These are phyloP conservation scores for Xanthorhoe designata DNA, from an alignment of 2,888 invertebrate species.

Conservation along the genomic window DNA sequence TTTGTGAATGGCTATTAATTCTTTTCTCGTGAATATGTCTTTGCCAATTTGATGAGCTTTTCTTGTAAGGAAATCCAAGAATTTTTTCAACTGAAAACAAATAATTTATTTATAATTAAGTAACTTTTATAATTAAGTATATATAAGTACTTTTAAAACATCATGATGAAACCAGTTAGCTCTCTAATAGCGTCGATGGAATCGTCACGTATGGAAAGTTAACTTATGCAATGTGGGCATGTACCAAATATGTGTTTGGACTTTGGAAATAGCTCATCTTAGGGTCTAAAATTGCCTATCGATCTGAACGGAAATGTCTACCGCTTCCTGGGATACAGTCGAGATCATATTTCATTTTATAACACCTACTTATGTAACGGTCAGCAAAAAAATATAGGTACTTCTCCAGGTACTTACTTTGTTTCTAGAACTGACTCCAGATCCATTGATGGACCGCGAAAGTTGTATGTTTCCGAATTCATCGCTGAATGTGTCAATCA, in stretches of 20 bases:
- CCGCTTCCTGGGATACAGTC: too few relatives aligned
- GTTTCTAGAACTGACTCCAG: slow-evolving; percentile 89
- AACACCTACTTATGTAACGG: not conserved
- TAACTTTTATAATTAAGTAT: too few relatives aligned
- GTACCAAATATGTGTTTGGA: too few relatives aligned
- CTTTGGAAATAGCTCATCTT: too few relatives aligned
- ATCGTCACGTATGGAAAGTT: too few relatives aligned
- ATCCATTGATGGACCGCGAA: slow-evolving; percentile 89
- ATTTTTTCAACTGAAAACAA: slow-evolving; percentile 88
- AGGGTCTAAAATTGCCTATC: too few relatives aligned
- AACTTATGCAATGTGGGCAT: too few relatives aligned
- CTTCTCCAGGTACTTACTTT: slow-evolving; percentile 73
- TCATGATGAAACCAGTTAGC: not conserved
- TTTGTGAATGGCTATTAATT: slow-evolving; percentile 90
- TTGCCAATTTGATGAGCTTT: slow-evolving; percentile 88
- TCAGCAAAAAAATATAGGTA: not conserved
- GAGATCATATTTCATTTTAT: too few relatives aligned
- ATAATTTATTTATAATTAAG: slow-evolving; percentile 9
- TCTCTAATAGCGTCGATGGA: too few relatives aligned
- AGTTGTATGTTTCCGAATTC: slow-evolving; percentile 88
- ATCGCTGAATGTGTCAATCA: slow-evolving; percentile 91
- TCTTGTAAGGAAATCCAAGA: slow-evolving; percentile 88
- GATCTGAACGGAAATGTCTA: too few relatives aligned
- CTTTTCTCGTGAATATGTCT: slow-evolving; percentile 90
- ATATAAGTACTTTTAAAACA: too few relatives aligned